Evolutionary conservation across 1,140 invertebrate species (phyloP).

Genomic region (Drusus annulatus): DNA sequence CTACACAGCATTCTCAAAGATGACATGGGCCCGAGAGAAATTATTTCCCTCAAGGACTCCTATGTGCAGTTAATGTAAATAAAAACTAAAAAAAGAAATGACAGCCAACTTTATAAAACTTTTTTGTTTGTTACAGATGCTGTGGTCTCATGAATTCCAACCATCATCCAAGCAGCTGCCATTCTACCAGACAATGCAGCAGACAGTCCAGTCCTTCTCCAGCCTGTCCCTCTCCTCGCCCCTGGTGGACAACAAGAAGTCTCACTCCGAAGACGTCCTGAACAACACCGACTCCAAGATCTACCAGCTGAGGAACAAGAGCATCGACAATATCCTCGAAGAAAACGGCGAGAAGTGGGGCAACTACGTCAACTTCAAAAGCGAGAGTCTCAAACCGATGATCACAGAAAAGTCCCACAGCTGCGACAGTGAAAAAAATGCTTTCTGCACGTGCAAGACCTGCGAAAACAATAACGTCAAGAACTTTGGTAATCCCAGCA

Average conservation of each 20-base stretch:
- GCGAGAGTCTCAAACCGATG: conserved; percentile 51
- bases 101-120: no score
- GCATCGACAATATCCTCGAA: conserved; percentile 55
- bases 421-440: conserved; percentile 51
- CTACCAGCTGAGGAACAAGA: conserved; percentile 52
- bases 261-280: conserved; percentile 52
- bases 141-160: conserved; percentile 57
- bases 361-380: conserved; percentile 57
- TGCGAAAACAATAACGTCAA: conserved; percentile 34
- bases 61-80: no score
- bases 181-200: conserved; percentile 51
- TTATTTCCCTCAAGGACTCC: no score
- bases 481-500: conserved; percentile 33
- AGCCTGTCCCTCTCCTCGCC: conserved; percentile 48
- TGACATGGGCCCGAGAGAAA: no score
- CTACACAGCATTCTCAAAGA: no score
- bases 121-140: conserved; percentile 51
- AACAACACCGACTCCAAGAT: conserved; percentile 40
- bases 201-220: conserved; percentile 57
- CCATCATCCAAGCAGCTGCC: conserved; percentile 54
- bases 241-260: conserved; percentile 56
- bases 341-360: conserved; percentile 55
- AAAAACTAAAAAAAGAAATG: no score
- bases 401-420: conserved; percentile 53
- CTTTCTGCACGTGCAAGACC: conserved; percentile 48